These are phyloP conservation scores for Saccostrea echinata DNA, from an alignment of 1,140 invertebrate genomes.

Conservation along the genomic window DNA sequence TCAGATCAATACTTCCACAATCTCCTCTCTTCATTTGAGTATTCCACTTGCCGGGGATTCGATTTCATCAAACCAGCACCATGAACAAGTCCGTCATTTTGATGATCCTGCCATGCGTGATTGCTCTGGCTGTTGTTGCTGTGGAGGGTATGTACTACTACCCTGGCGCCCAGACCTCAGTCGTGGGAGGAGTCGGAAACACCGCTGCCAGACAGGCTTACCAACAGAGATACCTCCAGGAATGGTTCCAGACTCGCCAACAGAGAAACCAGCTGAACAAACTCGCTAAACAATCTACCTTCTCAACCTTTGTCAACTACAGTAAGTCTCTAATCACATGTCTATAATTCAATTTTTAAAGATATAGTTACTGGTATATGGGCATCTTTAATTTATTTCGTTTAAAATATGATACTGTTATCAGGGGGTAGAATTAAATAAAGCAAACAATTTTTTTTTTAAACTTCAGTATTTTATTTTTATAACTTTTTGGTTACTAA, in stretches of 20 bases:
- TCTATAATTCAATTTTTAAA: too few relatives aligned
- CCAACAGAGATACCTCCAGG: constrained; percentile 30
- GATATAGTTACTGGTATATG: too few relatives aligned
- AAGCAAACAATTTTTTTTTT: too few relatives aligned
- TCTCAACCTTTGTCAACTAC: constrained; percentile 34
- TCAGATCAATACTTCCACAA: neutral
- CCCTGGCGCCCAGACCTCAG: neutral
- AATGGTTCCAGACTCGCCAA: neutral
- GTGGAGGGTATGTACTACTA: neutral
- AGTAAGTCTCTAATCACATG: too few relatives aligned
- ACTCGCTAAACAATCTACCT: neutral
- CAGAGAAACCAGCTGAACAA: constrained; percentile 24
- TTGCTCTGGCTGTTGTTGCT: constrained; percentile 19
- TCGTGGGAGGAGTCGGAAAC: neutral
- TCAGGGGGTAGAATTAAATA: too few relatives aligned
- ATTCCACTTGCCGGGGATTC: constrained; percentile 42
- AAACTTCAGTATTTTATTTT: too few relatives aligned
- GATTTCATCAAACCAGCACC: constrained; percentile 25
- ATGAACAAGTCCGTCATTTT: constrained; percentile 42
- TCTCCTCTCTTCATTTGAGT: neutral
- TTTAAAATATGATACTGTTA: too few relatives aligned
- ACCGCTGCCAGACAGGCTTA: neutral
- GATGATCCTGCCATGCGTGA: constrained; percentile 30
- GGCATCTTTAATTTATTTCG: too few relatives aligned
- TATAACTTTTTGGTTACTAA: too few relatives aligned